Base-by-base conservation (phyloP, 2,888 invertebrate genomes). In the Troides aeacus region DNA sequence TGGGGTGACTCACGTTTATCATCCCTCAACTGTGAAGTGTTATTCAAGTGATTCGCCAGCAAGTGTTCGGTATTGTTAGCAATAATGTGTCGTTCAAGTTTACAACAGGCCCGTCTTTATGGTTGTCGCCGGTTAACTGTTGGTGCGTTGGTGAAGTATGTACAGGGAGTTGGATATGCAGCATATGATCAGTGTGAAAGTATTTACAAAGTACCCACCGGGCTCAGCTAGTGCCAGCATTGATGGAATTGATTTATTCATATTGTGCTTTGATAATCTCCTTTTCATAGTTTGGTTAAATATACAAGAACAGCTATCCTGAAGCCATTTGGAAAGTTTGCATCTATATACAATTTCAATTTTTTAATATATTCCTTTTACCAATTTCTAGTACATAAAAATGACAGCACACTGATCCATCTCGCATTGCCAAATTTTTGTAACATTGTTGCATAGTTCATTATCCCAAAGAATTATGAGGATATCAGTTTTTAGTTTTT, bases 401-500 rank as follows among this genome's bases (percentile, higher is more conserved):
- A 79, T 81, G 82, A 80, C 82, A 84, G 86, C 84, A 71, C 70
- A 81, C 72, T 70, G 65, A 76, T 82, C 81, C 81, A 84, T 81
- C 77, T 79, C 75, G 77, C 80, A 84, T 87, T 84, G 87, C 87
- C 89, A 87, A 88, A 86, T 85, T 85, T 84, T 84, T 82, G 78
- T 81, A 78, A 79, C 76, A 78, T 79, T 80, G 79, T 79, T 78
- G 81, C 81, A 83, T 83, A 82, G 84, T 83, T 82, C 81, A 79
- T 85, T 84, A 85, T 87, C 86, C 90, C 91, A 91, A 91, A 91
- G 90, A 91, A 78, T 84, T 81, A 77, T 79, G 80, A 81, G 79
- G 84, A 82, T 80, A 84, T 87, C 84, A 83, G 84, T 81, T 83
- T 77, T 77, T 88, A 89, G 85, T 75, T 83, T 73, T 78, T 85